Percentiles rank a stretch among this genome's conserved stretches.
Evolutionary conservation across 2,113 vertebrate genomes (phyloP).

Genomic region (Egretta garzetta): DNA sequence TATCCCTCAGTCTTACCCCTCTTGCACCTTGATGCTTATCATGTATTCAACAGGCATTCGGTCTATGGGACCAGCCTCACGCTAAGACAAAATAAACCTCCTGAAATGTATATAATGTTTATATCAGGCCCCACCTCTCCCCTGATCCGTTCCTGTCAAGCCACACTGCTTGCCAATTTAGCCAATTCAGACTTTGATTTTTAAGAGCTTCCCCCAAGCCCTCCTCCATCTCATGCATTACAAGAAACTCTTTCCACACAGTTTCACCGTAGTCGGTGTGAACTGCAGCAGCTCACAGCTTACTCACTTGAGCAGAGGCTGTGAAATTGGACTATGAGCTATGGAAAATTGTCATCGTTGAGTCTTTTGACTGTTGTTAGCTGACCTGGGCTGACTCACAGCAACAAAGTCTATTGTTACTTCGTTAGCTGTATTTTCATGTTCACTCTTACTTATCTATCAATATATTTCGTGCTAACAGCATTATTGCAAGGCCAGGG

Average conservation of each 20-base stretch:
- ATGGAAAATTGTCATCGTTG: not conserved
- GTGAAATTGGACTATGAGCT: not conserved
- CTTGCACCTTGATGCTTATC: conserved; percentile 28
- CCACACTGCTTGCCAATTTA: not conserved
- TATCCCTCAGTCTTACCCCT: not conserved
- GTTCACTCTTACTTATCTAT: not conserved
- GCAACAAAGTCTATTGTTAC: not conserved
- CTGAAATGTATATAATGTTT: conserved; percentile 14
- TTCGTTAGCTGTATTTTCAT: not conserved
- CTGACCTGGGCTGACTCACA: not conserved
- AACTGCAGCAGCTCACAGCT: not conserved
- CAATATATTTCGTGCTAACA: not conserved
- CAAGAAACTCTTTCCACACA: not conserved
- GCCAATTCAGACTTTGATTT: not conserved
- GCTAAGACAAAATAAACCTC: conserved; percentile 53
- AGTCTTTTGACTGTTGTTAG: not conserved
- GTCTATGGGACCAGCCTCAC: not conserved
- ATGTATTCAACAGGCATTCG: conserved; percentile 3
- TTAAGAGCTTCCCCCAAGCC: not conserved
- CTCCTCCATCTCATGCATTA: not conserved
- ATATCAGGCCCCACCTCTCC: conserved; percentile 1
- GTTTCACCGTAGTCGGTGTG: not conserved
- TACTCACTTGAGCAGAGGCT: not conserved
- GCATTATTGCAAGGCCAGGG: not conserved
- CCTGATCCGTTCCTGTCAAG: not conserved